Evolutionary conservation across 2,888 invertebrate species (phyloP), one percentile per base, ranked within the genome.

Genomic region (Silvanus unidentatus): DNA sequence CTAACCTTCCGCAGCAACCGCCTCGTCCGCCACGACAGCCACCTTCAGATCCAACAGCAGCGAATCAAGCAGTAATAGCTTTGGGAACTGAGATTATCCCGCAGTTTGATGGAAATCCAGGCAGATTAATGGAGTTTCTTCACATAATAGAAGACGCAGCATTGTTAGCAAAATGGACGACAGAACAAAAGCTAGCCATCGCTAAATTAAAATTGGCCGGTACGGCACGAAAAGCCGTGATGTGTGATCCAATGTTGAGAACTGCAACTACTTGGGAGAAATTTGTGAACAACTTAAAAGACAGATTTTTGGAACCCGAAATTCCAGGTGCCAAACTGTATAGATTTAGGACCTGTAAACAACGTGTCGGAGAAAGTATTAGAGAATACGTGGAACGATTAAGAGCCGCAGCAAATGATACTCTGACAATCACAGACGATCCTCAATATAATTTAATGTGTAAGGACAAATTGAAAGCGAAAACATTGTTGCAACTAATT

Each of bases 181-280:
- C 13, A 12, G 3, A 13, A 16, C 37, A 37, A 16, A 37, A 37
- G n/a, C 5, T 37, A n/a, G 5, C 14, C 16, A 37, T 37, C 12
- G 37, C 37, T 4, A 37, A 16, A 16, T 37, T 37, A 37, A 37
- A 37, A 37, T 37, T 37, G 4, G 8, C 37, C 3, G 37, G 37
- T 5, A 9, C 5, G n/a, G 37, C 37, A 4, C 3, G 16, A 37
- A 37, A 16, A 16, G 15, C 37, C 5, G 4, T 37, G 3, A 13
- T 15, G 5, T 9, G 14, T 13, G 37, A 37, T 16, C 16, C 14
- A 5, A 5, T 8, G 15, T 4, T n/a, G 3, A 3, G 16, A 10
- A 12, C 4, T 15, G 15, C 10, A n/a, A 11, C 4, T 16, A 3
- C 3, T 3, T 37, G 37, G 37, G 14, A 9, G 4, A n/a, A 13